These are phyloP conservation scores for Pogonus chalceus DNA, from an alignment of 1,140 invertebrate species.

Conservation along the genomic window DNA sequence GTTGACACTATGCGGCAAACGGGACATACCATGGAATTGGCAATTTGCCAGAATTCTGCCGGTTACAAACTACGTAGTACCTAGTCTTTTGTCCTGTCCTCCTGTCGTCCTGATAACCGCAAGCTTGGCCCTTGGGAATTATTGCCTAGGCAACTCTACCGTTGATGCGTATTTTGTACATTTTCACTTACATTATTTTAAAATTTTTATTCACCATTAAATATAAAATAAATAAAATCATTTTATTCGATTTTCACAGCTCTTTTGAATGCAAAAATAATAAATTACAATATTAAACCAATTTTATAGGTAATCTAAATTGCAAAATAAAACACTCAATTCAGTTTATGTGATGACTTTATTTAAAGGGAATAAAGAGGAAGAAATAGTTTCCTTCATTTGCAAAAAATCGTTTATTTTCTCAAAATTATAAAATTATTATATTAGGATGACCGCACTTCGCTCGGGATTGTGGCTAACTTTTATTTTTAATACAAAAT, in stretches of 20 bases:
- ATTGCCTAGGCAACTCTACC: background rate
- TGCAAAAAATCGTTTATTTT: too few species aligned
- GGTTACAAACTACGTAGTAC: background rate
- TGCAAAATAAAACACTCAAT: too few species aligned
- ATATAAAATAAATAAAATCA: background rate
- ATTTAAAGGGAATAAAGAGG: too few species aligned
- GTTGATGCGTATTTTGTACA: background rate
- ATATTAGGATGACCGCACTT: too few species aligned
- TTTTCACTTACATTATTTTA: background rate
- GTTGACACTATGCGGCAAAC: background rate
- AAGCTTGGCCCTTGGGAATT: background rate
- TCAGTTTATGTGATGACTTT: too few species aligned
- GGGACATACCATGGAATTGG: background rate
- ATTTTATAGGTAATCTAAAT: too few species aligned
- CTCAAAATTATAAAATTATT: too few species aligned
- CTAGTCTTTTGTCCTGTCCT: background rate
- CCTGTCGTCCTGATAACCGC: background rate
- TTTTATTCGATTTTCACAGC: too few species aligned
- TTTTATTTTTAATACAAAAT: too few species aligned
- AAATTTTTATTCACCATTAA: background rate
- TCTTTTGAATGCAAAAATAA: background rate
- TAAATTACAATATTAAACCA: background rate
- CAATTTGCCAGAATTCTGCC: background rate
- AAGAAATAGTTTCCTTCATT: too few species aligned
- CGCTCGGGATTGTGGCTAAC: too few species aligned